Percentiles rank a stretch among this genome's conserved stretches.
Evolutionary conservation across 2,113 vertebrate species (phyloP).

Genomic region (Orycteropus afer): DNA sequence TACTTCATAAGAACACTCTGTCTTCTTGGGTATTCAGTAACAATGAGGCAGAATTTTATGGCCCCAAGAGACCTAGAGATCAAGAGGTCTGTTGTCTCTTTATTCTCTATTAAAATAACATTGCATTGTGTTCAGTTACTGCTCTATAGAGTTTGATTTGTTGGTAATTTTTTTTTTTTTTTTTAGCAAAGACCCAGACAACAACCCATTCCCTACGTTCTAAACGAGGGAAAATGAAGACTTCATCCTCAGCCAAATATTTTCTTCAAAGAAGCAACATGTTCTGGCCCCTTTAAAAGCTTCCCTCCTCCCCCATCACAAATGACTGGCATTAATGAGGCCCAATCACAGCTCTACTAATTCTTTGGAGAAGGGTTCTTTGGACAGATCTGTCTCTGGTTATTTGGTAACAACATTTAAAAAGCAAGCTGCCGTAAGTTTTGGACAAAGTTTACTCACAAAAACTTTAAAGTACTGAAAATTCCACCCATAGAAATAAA

Average conservation of each 20-base stretch:
- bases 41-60: background rate
- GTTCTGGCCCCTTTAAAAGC: background rate
- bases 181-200: background rate
- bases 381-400: background rate
- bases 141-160: background rate
- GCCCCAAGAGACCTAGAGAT: background rate
- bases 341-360: background rate
- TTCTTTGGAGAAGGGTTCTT: background rate
- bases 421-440: slow-evolving; percentile 38
- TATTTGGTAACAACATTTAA: slow-evolving; percentile 20
- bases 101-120: background rate
- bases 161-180: background rate
- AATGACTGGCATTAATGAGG: background rate
- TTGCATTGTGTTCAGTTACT: background rate
- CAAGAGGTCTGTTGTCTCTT: background rate
- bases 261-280: background rate
- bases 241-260: background rate
- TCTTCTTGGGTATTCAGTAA: background rate
- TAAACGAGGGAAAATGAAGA: background rate
- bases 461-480: slow-evolving; percentile 6
- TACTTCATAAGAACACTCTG: background rate
- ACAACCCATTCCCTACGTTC: background rate
- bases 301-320: background rate
- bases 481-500: background rate
- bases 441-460: slow-evolving; percentile 37